These are phyloP conservation scores for Chrysochloris asiatica DNA, from an alignment of 2,113 vertebrate genomes.

Conservation along the genomic window DNA sequence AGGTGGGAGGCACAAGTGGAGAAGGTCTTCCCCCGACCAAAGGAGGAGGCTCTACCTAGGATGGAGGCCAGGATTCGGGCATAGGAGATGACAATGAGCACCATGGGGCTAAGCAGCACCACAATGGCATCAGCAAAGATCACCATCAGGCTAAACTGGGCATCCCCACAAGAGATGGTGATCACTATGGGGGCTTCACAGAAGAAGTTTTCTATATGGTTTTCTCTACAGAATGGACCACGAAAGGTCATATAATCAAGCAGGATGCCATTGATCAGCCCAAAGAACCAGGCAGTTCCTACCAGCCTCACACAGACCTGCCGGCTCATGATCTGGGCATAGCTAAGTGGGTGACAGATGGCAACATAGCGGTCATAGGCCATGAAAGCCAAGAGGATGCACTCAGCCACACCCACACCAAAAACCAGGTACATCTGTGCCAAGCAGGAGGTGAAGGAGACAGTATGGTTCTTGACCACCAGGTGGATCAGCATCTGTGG, in stretches of 20 bases:
- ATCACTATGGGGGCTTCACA: background rate
- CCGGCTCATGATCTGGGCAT: slow-evolving; percentile 6
- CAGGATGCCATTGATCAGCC: background rate
- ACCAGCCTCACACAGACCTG: background rate
- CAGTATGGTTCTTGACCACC: background rate
- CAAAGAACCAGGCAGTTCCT: background rate
- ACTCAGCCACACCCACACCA: slow-evolving; percentile 30
- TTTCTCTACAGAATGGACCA: background rate
- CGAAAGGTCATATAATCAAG: background rate
- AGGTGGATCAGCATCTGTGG: slow-evolving; percentile 35
- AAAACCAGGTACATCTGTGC: slow-evolving; percentile 47
- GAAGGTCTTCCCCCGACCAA: background rate
- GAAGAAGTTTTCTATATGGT: background rate
- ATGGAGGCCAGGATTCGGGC: background rate
- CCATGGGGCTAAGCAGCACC: background rate
- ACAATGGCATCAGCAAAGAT: background rate
- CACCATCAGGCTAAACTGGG: background rate
- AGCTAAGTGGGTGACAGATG: slow-evolving; percentile 36
- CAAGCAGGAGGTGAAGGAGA: slow-evolving; percentile 36
- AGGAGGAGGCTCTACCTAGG: background rate
- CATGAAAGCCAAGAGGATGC: slow-evolving; percentile 42
- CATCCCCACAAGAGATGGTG: background rate
- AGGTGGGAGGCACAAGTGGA: background rate
- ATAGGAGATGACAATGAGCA: background rate
- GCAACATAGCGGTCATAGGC: slow-evolving; percentile 55